Evolutionary conservation across 1,140 invertebrate genomes (phyloP), one percentile per base, ranked within the genome.

Genomic region (Hermatobates lingyangjiaoensis): DNA sequence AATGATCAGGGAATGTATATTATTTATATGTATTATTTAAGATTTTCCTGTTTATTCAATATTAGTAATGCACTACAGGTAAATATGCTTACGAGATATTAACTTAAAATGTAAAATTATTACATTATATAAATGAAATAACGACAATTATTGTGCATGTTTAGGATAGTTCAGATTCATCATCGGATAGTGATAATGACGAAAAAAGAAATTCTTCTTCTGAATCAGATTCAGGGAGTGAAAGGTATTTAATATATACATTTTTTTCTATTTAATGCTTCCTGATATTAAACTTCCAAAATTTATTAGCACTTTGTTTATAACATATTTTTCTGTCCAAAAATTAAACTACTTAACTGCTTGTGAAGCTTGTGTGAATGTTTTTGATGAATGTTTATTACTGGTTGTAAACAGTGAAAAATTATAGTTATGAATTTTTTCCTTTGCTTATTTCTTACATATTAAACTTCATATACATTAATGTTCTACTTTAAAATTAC

Each of bases 101-200:
- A n/a, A n/a, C n/a, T n/a, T n/a, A n/a, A n/a, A n/a, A n/a, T n/a
- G n/a, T n/a, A n/a, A 2, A 40, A 40, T 40, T 40, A 20, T 40
- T 10, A 34, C 30, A n/a, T 34, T 34, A 12, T 34, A 34, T 10
- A n/a, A n/a, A n/a, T 34, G 30, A 34, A 34, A 34, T 12, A 34
- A n/a, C n/a, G 30, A 34, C 30, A 34, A 34, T 12, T 34, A 12
- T 34, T 34, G 30, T n/a, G n/a, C 30, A 34, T 18, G 21, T 44
- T 46, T 46, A 59, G 54, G 59, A 60, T 51, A 55, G 55, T n/a
- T 59, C 59, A 12, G 59, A 58, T n/a, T 56, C 57, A 18, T 60
- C 59, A n/a, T 59, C 59, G 15, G 60, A 57, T 18, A 53, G 50
- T 45, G 57, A 58, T 25, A 50, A 52, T 21, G 58, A 55, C 26